phyloP scores from a whole-genome alignment of 2,797 vertebrate species.

The Tadarida brasiliensis region DNA sequence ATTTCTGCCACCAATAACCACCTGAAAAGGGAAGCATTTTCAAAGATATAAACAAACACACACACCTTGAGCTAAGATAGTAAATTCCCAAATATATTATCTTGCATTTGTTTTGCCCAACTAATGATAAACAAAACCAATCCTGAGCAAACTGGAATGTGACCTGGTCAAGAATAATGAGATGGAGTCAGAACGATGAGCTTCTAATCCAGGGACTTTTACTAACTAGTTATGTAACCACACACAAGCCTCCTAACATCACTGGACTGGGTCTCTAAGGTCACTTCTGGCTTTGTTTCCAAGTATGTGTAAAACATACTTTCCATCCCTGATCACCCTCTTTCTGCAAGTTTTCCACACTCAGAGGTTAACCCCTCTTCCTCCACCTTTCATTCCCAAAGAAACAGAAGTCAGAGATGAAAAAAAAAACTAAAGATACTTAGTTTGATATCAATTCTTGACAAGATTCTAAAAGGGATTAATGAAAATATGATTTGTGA shows the following conservation, averaged over 20 bases:
- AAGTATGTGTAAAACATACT: neutral
- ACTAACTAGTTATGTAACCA: neutral
- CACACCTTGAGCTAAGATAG: neutral
- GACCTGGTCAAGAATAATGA: neutral
- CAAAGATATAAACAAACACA: conserved; percentile 11
- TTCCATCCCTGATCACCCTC: neutral
- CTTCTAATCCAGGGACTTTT: neutral
- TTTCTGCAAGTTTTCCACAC: neutral
- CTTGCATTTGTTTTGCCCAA: neutral
- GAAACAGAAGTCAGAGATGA: neutral
- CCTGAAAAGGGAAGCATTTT: conserved; percentile 85
- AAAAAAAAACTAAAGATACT: conserved; percentile 19
- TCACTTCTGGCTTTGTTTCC: conserved; percentile 25
- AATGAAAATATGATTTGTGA: neutral
- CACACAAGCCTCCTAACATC: neutral
- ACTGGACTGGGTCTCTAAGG: neutral
- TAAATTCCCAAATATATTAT: conserved; percentile 5
- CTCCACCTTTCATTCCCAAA: neutral
- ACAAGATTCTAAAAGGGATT: neutral
- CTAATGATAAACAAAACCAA: conserved; percentile 5
- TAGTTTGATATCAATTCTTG: neutral
- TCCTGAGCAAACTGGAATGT: neutral
- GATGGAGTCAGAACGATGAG: neutral
- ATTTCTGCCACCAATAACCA: conserved; percentile 95
- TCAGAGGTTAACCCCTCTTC: neutral